These are phyloP conservation scores for Machaerirhynchus nigripectus DNA, from an alignment of 2,113 vertebrate species.

Conservation along the genomic window DNA sequence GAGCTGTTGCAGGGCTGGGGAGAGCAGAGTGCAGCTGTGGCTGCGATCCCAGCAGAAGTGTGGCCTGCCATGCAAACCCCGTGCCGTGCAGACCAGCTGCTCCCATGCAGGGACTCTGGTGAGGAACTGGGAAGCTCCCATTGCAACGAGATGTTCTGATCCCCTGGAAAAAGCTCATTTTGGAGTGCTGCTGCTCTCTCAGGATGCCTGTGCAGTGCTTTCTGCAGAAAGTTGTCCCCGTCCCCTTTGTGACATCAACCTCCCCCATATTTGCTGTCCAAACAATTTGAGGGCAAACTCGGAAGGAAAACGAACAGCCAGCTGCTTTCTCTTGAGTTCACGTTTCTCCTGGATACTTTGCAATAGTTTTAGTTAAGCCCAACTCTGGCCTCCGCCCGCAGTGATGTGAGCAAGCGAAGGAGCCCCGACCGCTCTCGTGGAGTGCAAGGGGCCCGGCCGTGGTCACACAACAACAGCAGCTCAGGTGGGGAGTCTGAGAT, in stretches of 20 bases:
- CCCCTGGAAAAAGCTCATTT: neutral
- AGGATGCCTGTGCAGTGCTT: fast-evolving
- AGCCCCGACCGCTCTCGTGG: fast-evolving
- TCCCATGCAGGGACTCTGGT: neutral
- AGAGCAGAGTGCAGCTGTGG: neutral
- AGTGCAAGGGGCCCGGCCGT: neutral
- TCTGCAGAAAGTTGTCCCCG: neutral
- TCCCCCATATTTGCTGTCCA: neutral
- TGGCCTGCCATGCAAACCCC: neutral
- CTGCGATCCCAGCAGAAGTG: fast-evolving
- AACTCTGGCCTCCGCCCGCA: fast-evolving
- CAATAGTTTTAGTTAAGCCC: neutral
- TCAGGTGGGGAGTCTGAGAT: neutral
- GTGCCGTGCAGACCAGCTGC: neutral
- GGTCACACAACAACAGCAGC: neutral
- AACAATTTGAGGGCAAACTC: neutral
- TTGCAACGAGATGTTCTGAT: neutral
- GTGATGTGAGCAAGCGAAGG: neutral
- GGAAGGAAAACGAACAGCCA: neutral
- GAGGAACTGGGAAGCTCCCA: neutral
- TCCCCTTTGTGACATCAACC: fast-evolving
- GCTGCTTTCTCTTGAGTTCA: neutral
- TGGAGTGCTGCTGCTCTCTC: neutral
- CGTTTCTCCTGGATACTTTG: neutral
- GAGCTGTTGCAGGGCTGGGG: neutral